phyloP scores from a whole-genome alignment of 1,140 invertebrate species.

The Pachypeltis micranthus region DNA sequence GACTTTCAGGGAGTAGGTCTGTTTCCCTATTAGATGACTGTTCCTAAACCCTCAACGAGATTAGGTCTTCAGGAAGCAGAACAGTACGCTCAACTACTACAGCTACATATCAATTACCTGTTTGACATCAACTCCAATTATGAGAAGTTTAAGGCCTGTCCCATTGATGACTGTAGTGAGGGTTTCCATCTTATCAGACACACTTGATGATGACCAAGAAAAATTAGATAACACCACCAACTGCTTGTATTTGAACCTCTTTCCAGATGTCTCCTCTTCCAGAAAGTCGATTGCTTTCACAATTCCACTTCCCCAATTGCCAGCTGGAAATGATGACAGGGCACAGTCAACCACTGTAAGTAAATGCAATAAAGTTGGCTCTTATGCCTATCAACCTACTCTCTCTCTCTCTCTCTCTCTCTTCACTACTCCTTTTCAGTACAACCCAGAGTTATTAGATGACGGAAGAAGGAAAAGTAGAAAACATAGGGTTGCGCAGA shows the following conservation, averaged over 20 bases:
- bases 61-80: too few species aligned
- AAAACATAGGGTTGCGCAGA: too few species aligned
- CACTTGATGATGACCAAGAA: not conserved
- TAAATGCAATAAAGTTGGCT: not conserved
- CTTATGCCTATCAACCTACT: too few species aligned
- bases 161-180: slow-evolving; percentile 2
- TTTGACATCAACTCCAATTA: slow-evolving; percentile 12
- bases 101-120: too few species aligned
- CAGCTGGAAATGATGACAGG: not conserved
- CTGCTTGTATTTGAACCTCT: slow-evolving; percentile 13
- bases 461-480: too few species aligned
- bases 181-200: not conserved
- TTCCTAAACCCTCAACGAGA: too few species aligned
- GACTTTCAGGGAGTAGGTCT: too few species aligned
- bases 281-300: slow-evolving; percentile 14
- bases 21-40: too few species aligned
- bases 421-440: not conserved
- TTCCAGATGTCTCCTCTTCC: slow-evolving; percentile 13
- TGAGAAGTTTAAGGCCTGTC: slow-evolving; percentile 3
- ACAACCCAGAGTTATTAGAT: not conserved
- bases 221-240: slow-evolving; percentile 17
- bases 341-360: not conserved
- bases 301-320: slow-evolving; percentile 13
- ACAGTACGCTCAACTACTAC: too few species aligned
- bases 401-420: too few species aligned